These are phyloP conservation scores for Copidosoma floridanum DNA, from an alignment of 1,140 invertebrate species.

Conservation along the genomic window DNA sequence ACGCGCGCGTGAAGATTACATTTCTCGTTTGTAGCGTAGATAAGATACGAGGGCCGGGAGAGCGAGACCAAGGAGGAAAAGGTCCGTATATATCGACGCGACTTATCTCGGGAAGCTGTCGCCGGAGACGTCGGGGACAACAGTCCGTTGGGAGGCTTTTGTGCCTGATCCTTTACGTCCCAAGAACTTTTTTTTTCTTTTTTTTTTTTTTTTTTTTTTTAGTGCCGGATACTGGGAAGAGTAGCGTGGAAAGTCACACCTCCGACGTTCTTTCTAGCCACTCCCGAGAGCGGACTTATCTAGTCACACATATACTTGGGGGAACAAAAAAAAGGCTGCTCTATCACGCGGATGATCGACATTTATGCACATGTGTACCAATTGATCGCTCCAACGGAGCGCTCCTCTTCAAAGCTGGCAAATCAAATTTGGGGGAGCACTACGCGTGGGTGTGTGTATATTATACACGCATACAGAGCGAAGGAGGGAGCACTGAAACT, in stretches of 20 bases:
- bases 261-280: constrained; percentile 3
- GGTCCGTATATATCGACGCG: constrained; percentile 48
- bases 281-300: too few species aligned
- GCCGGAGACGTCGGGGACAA: constrained; percentile 43
- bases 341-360: too few species aligned
- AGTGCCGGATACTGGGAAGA: background rate
- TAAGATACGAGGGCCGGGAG: constrained; percentile 44
- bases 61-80: constrained; percentile 26
- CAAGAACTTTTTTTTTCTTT: background rate
- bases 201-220: background rate
- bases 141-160: constrained; percentile 48
- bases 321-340: too few species aligned
- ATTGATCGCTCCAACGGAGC: too few species aligned
- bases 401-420: too few species aligned
- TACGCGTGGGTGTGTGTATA: too few species aligned
- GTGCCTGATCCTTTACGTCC: constrained; percentile 42
- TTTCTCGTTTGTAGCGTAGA: constrained; percentile 57
- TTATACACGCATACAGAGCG: too few species aligned
- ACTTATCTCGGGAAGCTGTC: constrained; percentile 55
- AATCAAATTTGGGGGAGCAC: too few species aligned
- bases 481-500: too few species aligned
- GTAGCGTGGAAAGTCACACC: constrained; percentile 50
- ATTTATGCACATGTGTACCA: too few species aligned
- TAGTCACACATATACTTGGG: background rate
- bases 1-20: constrained; percentile 43